phyloP scores from a whole-genome alignment of 2,888 invertebrate genomes.

The Ctena decussata region DNA sequence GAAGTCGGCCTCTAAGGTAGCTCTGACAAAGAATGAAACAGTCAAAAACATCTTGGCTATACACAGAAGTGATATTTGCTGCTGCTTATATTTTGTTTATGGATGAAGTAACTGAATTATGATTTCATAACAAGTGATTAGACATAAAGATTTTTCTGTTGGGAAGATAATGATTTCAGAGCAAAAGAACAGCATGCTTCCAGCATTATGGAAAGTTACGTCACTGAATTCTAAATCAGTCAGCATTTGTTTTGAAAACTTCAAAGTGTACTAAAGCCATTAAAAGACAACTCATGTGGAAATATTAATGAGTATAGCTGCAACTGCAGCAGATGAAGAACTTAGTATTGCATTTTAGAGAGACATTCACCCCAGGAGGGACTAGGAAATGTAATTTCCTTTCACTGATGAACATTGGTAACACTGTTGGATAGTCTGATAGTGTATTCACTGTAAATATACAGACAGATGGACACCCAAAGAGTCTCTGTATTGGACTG shows the following conservation, averaged over 20 bases:
- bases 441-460: no score
- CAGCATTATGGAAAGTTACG: not conserved
- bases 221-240: not conserved
- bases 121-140: no score
- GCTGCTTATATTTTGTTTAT: no score
- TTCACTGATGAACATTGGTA: not conserved
- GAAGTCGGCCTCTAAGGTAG: no score
- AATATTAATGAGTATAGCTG: slow-evolving; percentile 11
- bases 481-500: no score
- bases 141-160: no score
- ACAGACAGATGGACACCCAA: no score
- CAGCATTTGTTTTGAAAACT: not conserved
- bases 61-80: no score
- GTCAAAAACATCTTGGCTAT: no score
- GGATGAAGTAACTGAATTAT: no score
- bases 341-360: not conserved
- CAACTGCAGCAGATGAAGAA: not conserved
- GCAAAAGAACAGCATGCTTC: not conserved
- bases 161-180: not conserved
- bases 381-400: not conserved
- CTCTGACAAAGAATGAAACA: no score
- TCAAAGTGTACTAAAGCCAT: not conserved
- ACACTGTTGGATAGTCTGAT: not conserved
- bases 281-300: not conserved
- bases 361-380: not conserved